Evolutionary conservation across 2,888 invertebrate genomes (phyloP).

Genomic region (Acanthoscelides obtectus): DNA sequence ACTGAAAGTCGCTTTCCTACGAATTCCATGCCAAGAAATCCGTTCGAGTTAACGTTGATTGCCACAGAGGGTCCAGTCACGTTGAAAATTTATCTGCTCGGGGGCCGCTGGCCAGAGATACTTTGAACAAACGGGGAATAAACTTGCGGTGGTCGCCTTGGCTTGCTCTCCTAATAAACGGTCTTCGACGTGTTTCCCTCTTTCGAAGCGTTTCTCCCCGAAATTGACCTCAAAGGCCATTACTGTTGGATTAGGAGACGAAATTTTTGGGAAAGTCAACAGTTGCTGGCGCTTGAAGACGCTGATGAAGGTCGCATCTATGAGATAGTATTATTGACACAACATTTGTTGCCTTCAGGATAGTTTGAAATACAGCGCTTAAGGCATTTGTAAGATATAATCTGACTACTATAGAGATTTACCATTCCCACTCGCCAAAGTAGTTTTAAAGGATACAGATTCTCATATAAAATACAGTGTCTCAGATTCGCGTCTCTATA

Average conservation of each 20-base stretch:
- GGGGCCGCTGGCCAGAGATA: constrained; percentile 2
- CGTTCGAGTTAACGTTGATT: constrained; percentile 4
- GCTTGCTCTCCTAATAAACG: neutral
- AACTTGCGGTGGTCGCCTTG: neutral
- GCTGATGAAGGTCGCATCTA: neutral
- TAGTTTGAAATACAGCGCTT: too few relatives aligned
- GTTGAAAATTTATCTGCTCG: constrained; percentile 8
- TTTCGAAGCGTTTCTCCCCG: neutral
- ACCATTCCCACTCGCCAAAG: too few relatives aligned
- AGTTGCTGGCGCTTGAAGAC: neutral
- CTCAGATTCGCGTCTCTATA: too few relatives aligned
- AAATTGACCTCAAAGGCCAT: neutral
- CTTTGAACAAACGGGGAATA: constrained; percentile 6
- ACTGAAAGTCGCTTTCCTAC: neutral
- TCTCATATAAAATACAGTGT: too few relatives aligned
- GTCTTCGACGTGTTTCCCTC: neutral
- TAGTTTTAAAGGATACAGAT: too few relatives aligned
- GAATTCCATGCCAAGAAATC: neutral
- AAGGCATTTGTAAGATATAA: too few relatives aligned
- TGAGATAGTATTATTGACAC: too few relatives aligned
- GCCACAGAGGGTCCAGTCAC: constrained; percentile 8
- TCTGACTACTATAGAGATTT: too few relatives aligned
- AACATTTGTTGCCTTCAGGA: too few relatives aligned
- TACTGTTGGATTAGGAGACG: neutral
- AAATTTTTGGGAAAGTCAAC: neutral